phyloP scores from a whole-genome alignment of 2,113 vertebrate species.

The Pholis gunnellus region DNA sequence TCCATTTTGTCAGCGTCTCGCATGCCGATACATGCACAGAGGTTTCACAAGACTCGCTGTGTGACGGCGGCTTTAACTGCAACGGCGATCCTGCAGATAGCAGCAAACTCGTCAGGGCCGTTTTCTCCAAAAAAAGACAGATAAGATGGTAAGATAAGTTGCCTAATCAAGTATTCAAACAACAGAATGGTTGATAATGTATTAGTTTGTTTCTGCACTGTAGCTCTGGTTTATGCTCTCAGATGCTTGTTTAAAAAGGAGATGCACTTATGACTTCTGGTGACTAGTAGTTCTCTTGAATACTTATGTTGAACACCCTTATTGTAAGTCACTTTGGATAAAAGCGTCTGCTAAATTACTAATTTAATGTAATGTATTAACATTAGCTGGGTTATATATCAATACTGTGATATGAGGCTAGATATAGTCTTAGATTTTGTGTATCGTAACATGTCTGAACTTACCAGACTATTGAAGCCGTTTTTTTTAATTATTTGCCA shows the following conservation, averaged over 20 bases:
- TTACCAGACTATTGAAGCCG: neutral
- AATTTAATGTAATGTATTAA: too few species aligned
- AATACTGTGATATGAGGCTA: neutral
- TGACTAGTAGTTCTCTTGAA: too few species aligned
- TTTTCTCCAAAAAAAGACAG: neutral
- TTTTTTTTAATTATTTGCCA: too few species aligned
- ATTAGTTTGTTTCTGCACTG: too few species aligned
- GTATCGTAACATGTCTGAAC: neutral
- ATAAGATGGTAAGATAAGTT: neutral
- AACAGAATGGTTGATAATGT: neutral
- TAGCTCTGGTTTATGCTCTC: too few species aligned
- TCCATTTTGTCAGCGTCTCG: slow-evolving; percentile 1
- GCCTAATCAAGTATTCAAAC: neutral
- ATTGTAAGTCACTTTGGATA: too few species aligned
- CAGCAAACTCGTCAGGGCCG: neutral
- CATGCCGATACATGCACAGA: slow-evolving; percentile 31
- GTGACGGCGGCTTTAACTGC: neutral
- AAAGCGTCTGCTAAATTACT: too few species aligned
- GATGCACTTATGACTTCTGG: too few species aligned
- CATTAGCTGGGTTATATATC: neutral
- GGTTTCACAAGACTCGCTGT: slow-evolving; percentile 15
- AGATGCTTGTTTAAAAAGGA: too few species aligned
- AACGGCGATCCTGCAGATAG: neutral
- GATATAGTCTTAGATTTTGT: neutral
- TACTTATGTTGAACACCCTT: too few species aligned